Evolutionary conservation across 2,797 vertebrate species (phyloP), one percentile per base, ranked within the genome.

Genomic region (Myotis myotis): DNA sequence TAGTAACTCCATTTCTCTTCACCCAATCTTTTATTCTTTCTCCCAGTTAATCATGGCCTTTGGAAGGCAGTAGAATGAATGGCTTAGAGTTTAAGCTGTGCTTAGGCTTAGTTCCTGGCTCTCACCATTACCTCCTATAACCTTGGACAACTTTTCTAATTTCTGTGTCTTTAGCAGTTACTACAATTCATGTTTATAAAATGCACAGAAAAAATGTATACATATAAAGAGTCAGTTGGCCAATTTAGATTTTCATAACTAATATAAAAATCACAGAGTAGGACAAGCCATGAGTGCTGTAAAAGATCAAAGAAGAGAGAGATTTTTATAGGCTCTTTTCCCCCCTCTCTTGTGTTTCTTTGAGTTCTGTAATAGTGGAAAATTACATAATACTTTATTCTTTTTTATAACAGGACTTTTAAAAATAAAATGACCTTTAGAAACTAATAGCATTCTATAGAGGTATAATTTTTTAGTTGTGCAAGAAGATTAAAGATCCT

Each of bases 211-310:
- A 71, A 49, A 36, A 90, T 16, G 0, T 85, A 51, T 53, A 41
- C 28, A 47, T 38, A 68, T 60, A 60, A 87, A 57, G 2, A 1
- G 22, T 80, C 53, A 2, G 19, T 38, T 82, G 49, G 5, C 1
- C 71, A 90, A 72, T 55, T 80, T 70, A 68, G 28, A 86, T 87
- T 90, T 89, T 78, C 15, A 84, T 75, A 51, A 8, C 30, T 83
- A 66, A 62, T 51, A 30, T 95, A 57, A 94, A 92, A 95, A 23
- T 91, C 57, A 83, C 22, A 87, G 49, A 8, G 17, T 72, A 66
- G 38, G 28, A 53, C 30, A 71, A 85, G 41, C 3, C 10, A 70
- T 78, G 19, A 23, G 9, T 72, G 8, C 82, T 80, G 68, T 1
- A 41, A 28, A 84, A 19, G 15, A 85, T 72, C 13, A 85, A 71